Conservation (phyloP, 1,140 invertebrate species). For the Trachymyrmex septentrionalis region DNA sequence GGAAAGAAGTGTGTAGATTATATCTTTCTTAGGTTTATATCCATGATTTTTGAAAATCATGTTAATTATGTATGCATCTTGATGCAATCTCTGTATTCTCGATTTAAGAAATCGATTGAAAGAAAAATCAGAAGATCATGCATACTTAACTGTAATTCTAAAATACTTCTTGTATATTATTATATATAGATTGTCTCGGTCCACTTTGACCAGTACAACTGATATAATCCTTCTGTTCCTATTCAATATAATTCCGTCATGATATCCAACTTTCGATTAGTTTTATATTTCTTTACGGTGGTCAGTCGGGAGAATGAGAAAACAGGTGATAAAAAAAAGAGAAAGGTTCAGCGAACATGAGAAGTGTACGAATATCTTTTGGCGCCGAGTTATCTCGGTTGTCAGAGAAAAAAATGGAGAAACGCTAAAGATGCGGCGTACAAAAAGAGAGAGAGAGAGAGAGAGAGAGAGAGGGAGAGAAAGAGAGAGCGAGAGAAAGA, state of each 20-base stretch:
- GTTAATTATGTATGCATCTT: background rate
- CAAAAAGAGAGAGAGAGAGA: background rate
- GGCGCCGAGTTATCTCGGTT: background rate
- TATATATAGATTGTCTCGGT: background rate
- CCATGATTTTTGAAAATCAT: background rate
- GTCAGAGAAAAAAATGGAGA: constrained; percentile 41
- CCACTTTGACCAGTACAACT: background rate
- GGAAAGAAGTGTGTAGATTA: background rate
- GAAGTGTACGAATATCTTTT: constrained; percentile 50
- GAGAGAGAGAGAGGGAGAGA: background rate
- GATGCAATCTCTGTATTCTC: background rate
- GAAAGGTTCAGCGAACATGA: constrained; percentile 41
- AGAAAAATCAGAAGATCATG: background rate
- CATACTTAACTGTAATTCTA: background rate
- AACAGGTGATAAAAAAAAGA: background rate
- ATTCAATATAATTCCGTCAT: constrained; percentile 20
- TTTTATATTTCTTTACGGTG: constrained; percentile 8
- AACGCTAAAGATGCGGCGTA: constrained; percentile 8
- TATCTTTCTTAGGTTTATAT: background rate
- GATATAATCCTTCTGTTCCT: constrained; percentile 17
- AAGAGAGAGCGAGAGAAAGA: background rate
- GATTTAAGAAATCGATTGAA: constrained; percentile 1
- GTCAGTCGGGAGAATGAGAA: constrained; percentile 16
- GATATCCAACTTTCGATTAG: constrained; percentile 28
- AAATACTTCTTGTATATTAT: background rate